Percentiles rank a stretch among this genome's conserved stretches.
Conservation (phyloP, 1,140 invertebrate genomes). For the Leptinotarsa texana region DNA sequence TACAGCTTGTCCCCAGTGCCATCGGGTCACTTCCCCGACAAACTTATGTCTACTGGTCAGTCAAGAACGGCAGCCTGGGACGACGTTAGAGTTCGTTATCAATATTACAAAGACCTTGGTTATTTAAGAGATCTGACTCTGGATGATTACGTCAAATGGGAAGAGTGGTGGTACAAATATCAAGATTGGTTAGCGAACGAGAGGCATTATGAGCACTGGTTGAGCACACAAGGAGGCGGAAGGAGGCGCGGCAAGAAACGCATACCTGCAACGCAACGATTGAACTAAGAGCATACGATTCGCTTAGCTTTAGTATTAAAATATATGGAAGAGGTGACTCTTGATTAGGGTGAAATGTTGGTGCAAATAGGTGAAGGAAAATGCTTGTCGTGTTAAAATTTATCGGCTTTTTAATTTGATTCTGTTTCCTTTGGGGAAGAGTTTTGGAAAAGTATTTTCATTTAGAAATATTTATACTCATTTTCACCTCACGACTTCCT, state of each 20-base stretch:
- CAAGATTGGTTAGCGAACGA: constrained; percentile 87
- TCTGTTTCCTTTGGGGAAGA: no score
- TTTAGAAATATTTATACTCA: no score
- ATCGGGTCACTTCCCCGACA: constrained; percentile 76
- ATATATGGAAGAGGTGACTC: neutral
- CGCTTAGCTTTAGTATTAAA: neutral
- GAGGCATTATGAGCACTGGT: constrained; percentile 78
- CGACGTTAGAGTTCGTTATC: constrained; percentile 80
- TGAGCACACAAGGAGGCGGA: constrained; percentile 51
- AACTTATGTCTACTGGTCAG: constrained; percentile 70
- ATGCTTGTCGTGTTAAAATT: neutral
- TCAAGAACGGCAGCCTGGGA: constrained; percentile 79
- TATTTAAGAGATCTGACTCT: constrained; percentile 76
- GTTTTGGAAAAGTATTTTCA: no score
- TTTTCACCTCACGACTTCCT: no score
- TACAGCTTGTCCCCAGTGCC: constrained; percentile 68
- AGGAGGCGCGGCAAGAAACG: constrained; percentile 55
- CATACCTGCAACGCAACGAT: constrained; percentile 40
- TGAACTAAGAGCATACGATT: constrained; percentile 27
- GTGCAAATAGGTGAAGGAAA: neutral
- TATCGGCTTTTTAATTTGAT: no score
- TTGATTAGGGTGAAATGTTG: neutral
- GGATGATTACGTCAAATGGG: constrained; percentile 88
- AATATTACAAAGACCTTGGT: constrained; percentile 84
- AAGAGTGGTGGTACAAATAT: constrained; percentile 93